Evolutionary conservation across 1,140 invertebrate species (phyloP).

Genomic region (Cherax quadricarinatus): DNA sequence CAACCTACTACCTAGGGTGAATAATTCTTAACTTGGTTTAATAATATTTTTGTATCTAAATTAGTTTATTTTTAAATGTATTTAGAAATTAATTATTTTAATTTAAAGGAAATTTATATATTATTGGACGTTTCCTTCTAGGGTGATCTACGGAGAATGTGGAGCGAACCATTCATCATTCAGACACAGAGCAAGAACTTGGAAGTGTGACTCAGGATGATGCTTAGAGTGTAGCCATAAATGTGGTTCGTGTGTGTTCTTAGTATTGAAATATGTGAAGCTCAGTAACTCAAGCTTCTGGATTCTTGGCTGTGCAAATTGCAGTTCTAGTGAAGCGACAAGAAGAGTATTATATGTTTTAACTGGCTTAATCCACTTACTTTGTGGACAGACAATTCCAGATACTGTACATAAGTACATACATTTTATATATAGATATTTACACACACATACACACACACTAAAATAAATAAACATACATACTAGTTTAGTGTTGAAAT

Average conservation of each 20-base stretch:
- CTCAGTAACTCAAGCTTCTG: conserved; percentile 25
- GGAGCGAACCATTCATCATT: conserved; percentile 96
- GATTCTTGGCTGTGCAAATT: conserved; percentile 25
- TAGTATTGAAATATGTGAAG: conserved; percentile 1
- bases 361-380: conserved; percentile 4
- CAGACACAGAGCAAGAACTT: conserved; percentile 86
- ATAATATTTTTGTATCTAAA: too few species aligned
- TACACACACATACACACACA: conserved; percentile 16
- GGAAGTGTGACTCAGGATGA: conserved; percentile 80
- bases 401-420: conserved; percentile 3
- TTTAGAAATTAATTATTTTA: too few species aligned
- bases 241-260: conserved; percentile 29
- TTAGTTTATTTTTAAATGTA: too few species aligned
- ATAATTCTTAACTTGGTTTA: too few species aligned
- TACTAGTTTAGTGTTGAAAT: conserved; percentile 42
- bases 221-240: conserved; percentile 45
- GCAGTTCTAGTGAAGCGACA: neutral
- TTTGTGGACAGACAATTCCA: conserved; percentile 29
- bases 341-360: neutral
- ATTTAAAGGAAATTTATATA: too few species aligned
- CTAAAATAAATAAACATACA: conserved; percentile 30
- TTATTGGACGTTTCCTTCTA: conserved; percentile 77
- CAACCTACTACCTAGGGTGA: too few species aligned
- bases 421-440: neutral
- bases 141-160: conserved; percentile 97